These are phyloP conservation scores for Delphinapterus leucas DNA, from an alignment of 2,113 vertebrate species.

Conservation along the genomic window DNA sequence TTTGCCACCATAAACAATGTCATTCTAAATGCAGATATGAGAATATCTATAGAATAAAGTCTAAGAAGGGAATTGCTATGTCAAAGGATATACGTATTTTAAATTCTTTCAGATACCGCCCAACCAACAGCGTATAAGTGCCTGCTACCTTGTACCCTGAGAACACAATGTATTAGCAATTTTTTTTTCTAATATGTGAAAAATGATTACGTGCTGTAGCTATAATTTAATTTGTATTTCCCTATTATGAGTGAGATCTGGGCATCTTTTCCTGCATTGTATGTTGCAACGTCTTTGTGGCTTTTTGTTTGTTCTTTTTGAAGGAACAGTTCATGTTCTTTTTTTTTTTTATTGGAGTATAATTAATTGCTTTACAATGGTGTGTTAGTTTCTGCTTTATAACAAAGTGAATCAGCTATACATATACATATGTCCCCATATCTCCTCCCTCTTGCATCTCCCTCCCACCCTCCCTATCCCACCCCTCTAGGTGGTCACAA, in stretches of 20 bases:
- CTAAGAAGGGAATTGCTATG: background rate
- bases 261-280: background rate
- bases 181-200: background rate
- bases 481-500: too few species aligned
- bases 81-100: background rate
- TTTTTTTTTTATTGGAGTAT: background rate
- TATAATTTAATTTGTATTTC: constrained; percentile 16
- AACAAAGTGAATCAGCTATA: too few species aligned
- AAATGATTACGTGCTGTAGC: background rate
- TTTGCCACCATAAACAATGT: background rate
- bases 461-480: too few species aligned
- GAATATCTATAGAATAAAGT: constrained; percentile 17
- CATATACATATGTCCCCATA: too few species aligned
- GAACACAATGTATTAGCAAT: background rate
- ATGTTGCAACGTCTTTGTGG: background rate
- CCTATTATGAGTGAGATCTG: background rate
- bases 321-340: background rate
- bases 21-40: background rate
- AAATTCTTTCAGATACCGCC: background rate
- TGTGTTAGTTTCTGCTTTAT: too few species aligned
- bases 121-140: background rate
- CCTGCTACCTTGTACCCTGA: background rate
- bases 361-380: too few species aligned
- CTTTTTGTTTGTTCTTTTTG: background rate
- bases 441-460: too few species aligned